These are phyloP conservation scores for Crenuchus spilurus DNA, from an alignment of 2,797 vertebrate species.

Conservation along the genomic window DNA sequence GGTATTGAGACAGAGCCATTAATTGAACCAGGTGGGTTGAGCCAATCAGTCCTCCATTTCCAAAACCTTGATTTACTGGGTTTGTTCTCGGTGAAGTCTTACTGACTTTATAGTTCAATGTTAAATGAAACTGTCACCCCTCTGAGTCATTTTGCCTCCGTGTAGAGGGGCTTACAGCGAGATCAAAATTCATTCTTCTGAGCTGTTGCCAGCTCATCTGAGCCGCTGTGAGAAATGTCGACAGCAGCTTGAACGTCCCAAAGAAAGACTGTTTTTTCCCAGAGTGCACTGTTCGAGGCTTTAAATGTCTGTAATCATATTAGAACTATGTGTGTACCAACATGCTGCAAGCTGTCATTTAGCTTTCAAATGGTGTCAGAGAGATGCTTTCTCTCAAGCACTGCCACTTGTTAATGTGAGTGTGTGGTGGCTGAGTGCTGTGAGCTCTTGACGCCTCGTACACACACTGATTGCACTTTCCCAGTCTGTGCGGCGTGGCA, in stretches of 20 bases:
- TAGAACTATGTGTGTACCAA: conserved; percentile 23
- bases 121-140: background rate
- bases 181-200: background rate
- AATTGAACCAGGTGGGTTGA: too few relatives aligned
- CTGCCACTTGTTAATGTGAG: conserved; percentile 15
- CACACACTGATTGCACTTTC: conserved; percentile 23
- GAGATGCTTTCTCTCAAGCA: background rate
- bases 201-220: background rate
- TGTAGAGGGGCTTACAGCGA: background rate
- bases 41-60: too few relatives aligned
- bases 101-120: too few relatives aligned
- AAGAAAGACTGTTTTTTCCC: background rate
- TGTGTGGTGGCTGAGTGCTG: conserved; percentile 23
- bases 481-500: conserved; percentile 3
- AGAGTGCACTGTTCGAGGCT: background rate
- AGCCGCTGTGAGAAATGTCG: background rate
- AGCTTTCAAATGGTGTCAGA: conserved; percentile 15
- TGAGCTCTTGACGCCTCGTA: background rate
- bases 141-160: too few relatives aligned
- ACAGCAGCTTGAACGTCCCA: background rate
- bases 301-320: conserved; percentile 16
- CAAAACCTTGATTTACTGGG: too few relatives aligned
- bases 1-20: too few relatives aligned
- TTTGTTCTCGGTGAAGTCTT: too few relatives aligned
- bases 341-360: conserved; percentile 9